phyloP scores from a whole-genome alignment of 2,797 vertebrate genomes.

The Enteromius radiatus region DNA sequence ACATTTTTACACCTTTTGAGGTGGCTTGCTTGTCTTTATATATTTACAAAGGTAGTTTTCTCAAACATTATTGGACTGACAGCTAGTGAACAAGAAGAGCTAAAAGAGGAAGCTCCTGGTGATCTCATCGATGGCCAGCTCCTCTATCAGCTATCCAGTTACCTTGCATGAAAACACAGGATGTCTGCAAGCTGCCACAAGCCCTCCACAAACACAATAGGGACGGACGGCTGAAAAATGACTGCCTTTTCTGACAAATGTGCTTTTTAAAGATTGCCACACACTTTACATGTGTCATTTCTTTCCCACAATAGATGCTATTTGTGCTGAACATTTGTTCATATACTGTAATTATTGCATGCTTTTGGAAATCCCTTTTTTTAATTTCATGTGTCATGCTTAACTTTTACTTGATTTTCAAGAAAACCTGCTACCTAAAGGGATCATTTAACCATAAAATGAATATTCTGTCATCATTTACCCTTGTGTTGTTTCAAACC shows the following conservation, averaged over 20 bases:
- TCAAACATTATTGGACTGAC: neutral
- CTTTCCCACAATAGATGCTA: neutral
- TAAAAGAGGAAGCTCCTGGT: slow-evolving; percentile 51
- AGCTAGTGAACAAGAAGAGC: slow-evolving; percentile 56
- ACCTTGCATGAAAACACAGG: slow-evolving; percentile 65
- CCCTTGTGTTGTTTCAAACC: neutral
- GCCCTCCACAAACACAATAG: slow-evolving; percentile 71
- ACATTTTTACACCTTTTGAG: neutral
- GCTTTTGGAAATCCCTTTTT: neutral
- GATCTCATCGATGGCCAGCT: slow-evolving; percentile 64
- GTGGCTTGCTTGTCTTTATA: neutral
- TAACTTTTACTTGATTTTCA: neutral
- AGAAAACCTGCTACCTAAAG: neutral
- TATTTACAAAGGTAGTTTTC: neutral
- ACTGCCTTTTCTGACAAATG: slow-evolving; percentile 59
- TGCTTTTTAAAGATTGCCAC: slow-evolving; percentile 27
- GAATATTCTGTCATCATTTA: neutral
- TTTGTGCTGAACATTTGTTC: neutral
- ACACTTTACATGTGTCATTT: neutral
- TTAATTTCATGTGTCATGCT: neutral
- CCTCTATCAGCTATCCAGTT: slow-evolving; percentile 69
- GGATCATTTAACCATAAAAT: neutral
- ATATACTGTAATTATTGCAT: neutral
- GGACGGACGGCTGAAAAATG: slow-evolving; percentile 65
- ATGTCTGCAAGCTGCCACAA: slow-evolving; percentile 73